Base-by-base conservation (phyloP, 2,113 vertebrate species). In the Serinus canaria region DNA sequence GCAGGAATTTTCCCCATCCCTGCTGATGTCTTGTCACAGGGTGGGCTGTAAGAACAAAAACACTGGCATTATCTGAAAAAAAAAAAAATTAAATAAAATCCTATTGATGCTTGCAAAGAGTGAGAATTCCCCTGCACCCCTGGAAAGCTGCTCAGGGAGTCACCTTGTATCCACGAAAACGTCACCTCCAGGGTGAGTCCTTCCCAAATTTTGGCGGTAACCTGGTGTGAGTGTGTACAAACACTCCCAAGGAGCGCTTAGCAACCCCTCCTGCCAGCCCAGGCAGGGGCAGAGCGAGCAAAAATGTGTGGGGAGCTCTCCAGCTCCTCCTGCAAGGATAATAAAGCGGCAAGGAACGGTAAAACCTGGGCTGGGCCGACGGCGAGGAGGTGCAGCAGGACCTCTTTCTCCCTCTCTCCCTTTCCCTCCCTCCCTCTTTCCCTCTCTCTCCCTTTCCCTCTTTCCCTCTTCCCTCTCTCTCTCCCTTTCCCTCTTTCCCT, bases 231-330 rank as follows among this genome's bases (percentile, higher is more conserved):
- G 55, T 89, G 83, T 95, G 62, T 63, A 92, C 94, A 95, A 95
- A 97, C 96, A 96, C 77, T 91, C 87, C 85, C 93, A 92, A 91
- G 58, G 84, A 94, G 58, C 9, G 91, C 94, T 81, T 95, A 97
- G 96, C 93, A 97, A 97, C 95, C 69, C 46, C 77, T 92, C 74
- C 94, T 95, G 91, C 95, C 94, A 96, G 3, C 50, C 44, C 87
- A n/a, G 89, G 70, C 91, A 39, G 62, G 75, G 93, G 93, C 84
- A 94, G 88, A 70, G 52, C 0, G 15, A 72, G 17, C 46, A 60
- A 30, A 94, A 92, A 49, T n/a, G 35, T 18, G 18, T 2, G 2
- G 9, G 2, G 20, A 3, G 6, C 52, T 72, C 77, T 92, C 74
- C 89, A 92, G 89, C 66, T 46, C 66, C 43, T 85, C 58, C 77